phyloP scores from a whole-genome alignment of 92 coral and sea anemone species.

The Umimayanthus kanabou region DNA sequence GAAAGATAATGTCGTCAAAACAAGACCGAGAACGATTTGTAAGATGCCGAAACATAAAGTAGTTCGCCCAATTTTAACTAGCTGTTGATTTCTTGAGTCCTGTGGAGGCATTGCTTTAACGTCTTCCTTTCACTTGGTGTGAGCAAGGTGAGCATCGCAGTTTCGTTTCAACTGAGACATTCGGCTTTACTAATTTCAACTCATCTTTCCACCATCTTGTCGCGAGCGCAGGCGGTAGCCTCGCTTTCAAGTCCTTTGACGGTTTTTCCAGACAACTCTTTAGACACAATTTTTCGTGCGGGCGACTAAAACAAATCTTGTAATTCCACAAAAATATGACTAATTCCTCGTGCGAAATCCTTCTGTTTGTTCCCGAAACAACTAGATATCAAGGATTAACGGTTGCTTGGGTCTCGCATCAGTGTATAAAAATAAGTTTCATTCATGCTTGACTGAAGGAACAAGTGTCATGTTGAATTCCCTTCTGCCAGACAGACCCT shows the following conservation, averaged over 20 bases:
- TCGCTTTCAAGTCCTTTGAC: constrained; percentile 64
- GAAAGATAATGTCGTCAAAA: constrained; percentile 87
- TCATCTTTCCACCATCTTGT: constrained; percentile 58
- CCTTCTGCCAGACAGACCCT: constrained; percentile 27
- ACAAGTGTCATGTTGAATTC: neutral
- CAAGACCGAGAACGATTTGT: constrained; percentile 85
- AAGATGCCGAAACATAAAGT: constrained; percentile 85
- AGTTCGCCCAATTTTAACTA: constrained; percentile 78
- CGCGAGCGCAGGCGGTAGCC: constrained; percentile 65
- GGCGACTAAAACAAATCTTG: constrained; percentile 27
- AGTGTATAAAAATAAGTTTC: neutral
- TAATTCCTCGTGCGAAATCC: constrained; percentile 25
- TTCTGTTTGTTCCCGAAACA: constrained; percentile 6
- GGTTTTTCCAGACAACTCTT: constrained; percentile 41
- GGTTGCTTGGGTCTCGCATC: constrained; percentile 12
- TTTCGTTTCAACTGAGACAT: constrained; percentile 30
- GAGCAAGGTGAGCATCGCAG: constrained; percentile 22
- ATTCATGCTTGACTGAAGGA: constrained; percentile 9
- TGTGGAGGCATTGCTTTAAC: constrained; percentile 60
- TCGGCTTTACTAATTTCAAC: constrained; percentile 17
- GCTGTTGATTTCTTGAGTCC: constrained; percentile 62
- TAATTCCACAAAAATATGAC: neutral
- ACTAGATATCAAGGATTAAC: constrained; percentile 6
- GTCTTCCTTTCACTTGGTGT: constrained; percentile 13
- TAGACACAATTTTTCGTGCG: constrained; percentile 31